phyloP scores from a whole-genome alignment of 2,797 vertebrate genomes.

The Okamejei kenojei region DNA sequence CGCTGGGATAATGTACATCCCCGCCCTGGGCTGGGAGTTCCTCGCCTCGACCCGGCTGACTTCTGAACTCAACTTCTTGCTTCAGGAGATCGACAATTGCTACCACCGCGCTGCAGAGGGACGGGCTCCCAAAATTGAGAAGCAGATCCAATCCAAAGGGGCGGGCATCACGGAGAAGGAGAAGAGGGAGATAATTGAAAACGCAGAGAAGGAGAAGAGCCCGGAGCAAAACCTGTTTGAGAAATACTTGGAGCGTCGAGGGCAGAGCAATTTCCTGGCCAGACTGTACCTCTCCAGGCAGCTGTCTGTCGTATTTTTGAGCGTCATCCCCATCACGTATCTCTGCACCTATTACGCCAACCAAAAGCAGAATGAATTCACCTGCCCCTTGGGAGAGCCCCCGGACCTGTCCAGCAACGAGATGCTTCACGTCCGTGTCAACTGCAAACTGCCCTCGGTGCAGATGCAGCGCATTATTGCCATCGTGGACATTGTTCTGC shows the following conservation, averaged over 20 bases:
- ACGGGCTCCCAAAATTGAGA: slow-evolving; percentile 96
- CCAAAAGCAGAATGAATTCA: slow-evolving; percentile 96
- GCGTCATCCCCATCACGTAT: slow-evolving; percentile 91
- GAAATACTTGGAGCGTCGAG: slow-evolving; percentile 91
- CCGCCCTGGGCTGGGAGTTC: slow-evolving; percentile 94
- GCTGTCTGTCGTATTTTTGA: slow-evolving; percentile 91
- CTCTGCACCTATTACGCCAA: slow-evolving; percentile 88
- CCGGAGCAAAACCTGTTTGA: slow-evolving; percentile 97
- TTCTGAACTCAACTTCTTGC: slow-evolving; percentile 97
- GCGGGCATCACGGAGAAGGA: slow-evolving; percentile 90
- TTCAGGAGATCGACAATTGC: slow-evolving; percentile 98
- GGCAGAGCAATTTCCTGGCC: slow-evolving; percentile 93
- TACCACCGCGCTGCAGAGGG: slow-evolving; percentile 96
- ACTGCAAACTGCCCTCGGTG: slow-evolving; percentile 92
- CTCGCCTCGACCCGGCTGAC: slow-evolving; percentile 93
- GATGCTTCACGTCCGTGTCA: slow-evolving; percentile 76
- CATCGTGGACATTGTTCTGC: slow-evolving; percentile 79
- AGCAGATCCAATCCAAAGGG: slow-evolving; percentile 98
- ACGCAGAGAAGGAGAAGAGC: slow-evolving; percentile 96
- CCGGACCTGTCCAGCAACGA: slow-evolving; percentile 76
- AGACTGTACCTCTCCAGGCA: slow-evolving; percentile 89
- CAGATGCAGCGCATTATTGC: slow-evolving; percentile 97
- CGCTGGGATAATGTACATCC: slow-evolving; percentile 96
- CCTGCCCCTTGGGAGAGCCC: slow-evolving; percentile 78
- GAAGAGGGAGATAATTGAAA: slow-evolving; percentile 93